Evolutionary conservation across 2,797 vertebrate species (phyloP), one percentile per base, ranked within the genome.

Genomic region (Myioborus melanocephalus): DNA sequence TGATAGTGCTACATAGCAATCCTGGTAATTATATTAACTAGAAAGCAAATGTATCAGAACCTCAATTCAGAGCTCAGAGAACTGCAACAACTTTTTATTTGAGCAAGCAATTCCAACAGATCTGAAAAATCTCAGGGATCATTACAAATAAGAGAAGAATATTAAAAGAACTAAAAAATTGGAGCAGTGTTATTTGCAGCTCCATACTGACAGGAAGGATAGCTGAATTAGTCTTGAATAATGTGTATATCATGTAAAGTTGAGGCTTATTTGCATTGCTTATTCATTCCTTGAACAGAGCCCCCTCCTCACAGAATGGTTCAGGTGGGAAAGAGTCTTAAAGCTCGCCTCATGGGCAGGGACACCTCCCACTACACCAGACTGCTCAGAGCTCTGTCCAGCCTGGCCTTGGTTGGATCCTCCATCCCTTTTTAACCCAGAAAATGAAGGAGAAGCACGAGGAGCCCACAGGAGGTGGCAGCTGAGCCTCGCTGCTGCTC

Each of bases 391-490:
- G 34, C 34, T 52, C 72, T 3, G 11, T 35, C 34, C 73, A 47
- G 1, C 16, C 39, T 10, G 22, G 22, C 66, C 34, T 47, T 23
- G 26, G 3, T 2, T 19, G 32, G 22, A 47, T 26, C 13, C 60
- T 73, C 70, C 57, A 69, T 1, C 52, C 44, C 30, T 52, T 59
- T 21, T 27, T 4, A 47, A 56, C 30, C 44, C 34, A 71, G 12
- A 27, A 18, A 59, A 37, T 18, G 3, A 34, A 26, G 26, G 30
- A 69, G 35, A 44, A 68, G 44, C 60, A 9, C 2, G 1, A 30
- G 0, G 2, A 91, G 70, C 26, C n/a, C 5, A 0, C 8, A 6
- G 43, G 21, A 26, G 4, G 37, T 0, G 3, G 21, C 11, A 3
- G 2, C 32, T 1, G 23, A 57, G 23, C 23, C 27, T 11, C 3